These are phyloP conservation scores for Dynastes grantii DNA, from an alignment of 2,888 invertebrate species.

Conservation along the genomic window DNA sequence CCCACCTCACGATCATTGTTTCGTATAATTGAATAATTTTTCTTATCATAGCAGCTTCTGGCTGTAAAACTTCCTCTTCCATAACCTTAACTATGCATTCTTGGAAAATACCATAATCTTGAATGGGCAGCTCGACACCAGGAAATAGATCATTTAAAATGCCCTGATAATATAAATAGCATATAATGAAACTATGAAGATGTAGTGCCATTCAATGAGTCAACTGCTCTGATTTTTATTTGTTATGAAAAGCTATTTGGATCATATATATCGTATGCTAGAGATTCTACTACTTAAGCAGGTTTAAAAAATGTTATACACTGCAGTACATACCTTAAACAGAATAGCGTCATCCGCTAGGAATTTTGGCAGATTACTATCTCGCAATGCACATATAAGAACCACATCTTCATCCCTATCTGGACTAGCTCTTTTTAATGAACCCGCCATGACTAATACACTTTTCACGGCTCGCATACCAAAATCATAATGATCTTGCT, in stretches of 20 bases:
- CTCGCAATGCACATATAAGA: conserved; percentile 87
- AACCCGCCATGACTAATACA: conserved; percentile 94
- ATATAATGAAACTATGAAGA: too few relatives aligned
- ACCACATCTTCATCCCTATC: conserved; percentile 89
- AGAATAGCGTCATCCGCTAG: conserved; percentile 87
- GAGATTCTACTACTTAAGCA: too few relatives aligned
- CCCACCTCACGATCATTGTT: conserved; percentile 93
- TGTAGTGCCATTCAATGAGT: too few relatives aligned
- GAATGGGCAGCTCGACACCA: conserved; percentile 83
- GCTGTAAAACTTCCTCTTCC: conserved; percentile 77
- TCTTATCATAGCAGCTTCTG: conserved; percentile 77
- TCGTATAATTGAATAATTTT: conserved; percentile 91
- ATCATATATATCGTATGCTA: too few relatives aligned
- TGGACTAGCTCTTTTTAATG: conserved; percentile 87
- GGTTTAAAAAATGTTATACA: too few relatives aligned
- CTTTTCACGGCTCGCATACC: conserved; percentile 96
- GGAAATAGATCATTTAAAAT: conserved; percentile 94
- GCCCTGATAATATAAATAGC: conserved; percentile 71
- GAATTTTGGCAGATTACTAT: conserved; percentile 94
- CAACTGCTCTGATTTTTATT: too few relatives aligned
- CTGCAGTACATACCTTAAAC: conserved; percentile 74
- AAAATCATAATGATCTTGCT: conserved; percentile 94
- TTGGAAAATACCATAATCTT: conserved; percentile 85
- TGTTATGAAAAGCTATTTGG: too few relatives aligned
- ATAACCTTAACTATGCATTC: conserved; percentile 75